Conservation (phyloP, 1,140 invertebrate species). For the Cydia fagiglandana region DNA sequence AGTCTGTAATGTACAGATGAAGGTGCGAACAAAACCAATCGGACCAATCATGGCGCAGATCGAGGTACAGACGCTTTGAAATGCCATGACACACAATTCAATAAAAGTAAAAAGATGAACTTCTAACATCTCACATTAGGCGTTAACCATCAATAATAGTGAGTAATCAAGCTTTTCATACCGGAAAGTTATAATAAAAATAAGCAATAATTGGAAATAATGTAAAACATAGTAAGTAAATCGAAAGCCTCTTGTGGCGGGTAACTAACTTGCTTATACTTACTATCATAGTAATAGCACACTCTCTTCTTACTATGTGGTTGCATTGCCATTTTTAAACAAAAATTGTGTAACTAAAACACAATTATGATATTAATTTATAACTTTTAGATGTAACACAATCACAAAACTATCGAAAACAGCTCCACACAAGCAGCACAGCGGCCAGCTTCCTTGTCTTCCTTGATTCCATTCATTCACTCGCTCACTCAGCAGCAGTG, state of each 20-base stretch:
- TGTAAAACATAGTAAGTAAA: slow-evolving; percentile 17
- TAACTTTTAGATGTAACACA: not conserved
- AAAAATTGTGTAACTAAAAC: not conserved
- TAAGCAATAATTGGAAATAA: not conserved
- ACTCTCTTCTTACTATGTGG: slow-evolving; percentile 95
- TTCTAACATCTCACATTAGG: slow-evolving; percentile 1
- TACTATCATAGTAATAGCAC: slow-evolving; percentile 99
- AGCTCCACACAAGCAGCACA: not conserved
- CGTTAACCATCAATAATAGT: not conserved
- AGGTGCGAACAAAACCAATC: slow-evolving; percentile 48
- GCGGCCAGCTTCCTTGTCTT: not conserved
- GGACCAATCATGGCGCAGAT: slow-evolving; percentile 59
- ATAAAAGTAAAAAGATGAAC: slow-evolving; percentile 61
- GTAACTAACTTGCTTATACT: slow-evolving; percentile 81
- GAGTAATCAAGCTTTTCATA: not conserved
- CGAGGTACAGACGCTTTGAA: slow-evolving; percentile 64
- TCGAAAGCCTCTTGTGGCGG: slow-evolving; percentile 50
- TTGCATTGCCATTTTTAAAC: slow-evolving; percentile 82
- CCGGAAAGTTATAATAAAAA: slow-evolving; percentile 8
- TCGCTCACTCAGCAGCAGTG: slow-evolving; percentile 7
- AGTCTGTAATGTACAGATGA: slow-evolving; percentile 61
- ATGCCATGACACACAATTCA: slow-evolving; percentile 49
- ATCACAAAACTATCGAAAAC: slow-evolving; percentile 16
- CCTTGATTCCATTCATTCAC: not conserved
- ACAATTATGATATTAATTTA: not conserved